Percentiles rank a stretch among this genome's conserved stretches.
These are phyloP conservation scores for Leistus spinibarbis DNA, from an alignment of 2,888 invertebrate genomes.

Conservation along the genomic window DNA sequence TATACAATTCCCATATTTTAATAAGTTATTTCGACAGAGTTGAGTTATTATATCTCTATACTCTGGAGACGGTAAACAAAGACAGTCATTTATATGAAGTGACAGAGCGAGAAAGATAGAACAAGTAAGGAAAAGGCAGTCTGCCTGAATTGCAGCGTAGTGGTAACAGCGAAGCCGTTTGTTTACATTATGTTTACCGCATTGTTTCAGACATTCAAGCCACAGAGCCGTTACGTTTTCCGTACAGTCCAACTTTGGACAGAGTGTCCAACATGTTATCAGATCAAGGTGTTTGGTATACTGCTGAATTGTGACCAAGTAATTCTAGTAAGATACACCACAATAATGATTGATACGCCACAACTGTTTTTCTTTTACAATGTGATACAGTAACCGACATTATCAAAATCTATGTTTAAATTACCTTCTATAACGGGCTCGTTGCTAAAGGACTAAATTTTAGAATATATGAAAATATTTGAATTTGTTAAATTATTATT, in stretches of 20 bases:
- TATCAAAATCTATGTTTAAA: too few species aligned
- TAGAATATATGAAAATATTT: too few species aligned
- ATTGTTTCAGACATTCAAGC: conserved; percentile 35
- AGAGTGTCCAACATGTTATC: conserved; percentile 2
- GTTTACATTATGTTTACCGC: conserved; percentile 26
- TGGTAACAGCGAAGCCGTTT: conserved; percentile 17
- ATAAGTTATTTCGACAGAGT: background rate
- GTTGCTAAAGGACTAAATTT: too few species aligned
- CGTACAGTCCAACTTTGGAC: background rate
- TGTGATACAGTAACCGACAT: too few species aligned
- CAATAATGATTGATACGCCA: background rate
- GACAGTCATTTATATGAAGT: background rate
- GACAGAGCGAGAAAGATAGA: background rate
- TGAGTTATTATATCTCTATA: background rate
- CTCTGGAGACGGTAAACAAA: background rate
- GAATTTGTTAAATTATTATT: too few species aligned
- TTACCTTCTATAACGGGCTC: too few species aligned
- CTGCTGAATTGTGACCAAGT: background rate
- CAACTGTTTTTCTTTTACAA: background rate
- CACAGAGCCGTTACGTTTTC: conserved; percentile 25
- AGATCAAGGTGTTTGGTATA: conserved; percentile 5
- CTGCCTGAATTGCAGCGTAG: background rate
- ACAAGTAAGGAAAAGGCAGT: background rate
- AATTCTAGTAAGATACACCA: background rate
- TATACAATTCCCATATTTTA: background rate